phyloP scores from a whole-genome alignment of 92 coral and sea anemone species.

The Actinostola sp. region DNA sequence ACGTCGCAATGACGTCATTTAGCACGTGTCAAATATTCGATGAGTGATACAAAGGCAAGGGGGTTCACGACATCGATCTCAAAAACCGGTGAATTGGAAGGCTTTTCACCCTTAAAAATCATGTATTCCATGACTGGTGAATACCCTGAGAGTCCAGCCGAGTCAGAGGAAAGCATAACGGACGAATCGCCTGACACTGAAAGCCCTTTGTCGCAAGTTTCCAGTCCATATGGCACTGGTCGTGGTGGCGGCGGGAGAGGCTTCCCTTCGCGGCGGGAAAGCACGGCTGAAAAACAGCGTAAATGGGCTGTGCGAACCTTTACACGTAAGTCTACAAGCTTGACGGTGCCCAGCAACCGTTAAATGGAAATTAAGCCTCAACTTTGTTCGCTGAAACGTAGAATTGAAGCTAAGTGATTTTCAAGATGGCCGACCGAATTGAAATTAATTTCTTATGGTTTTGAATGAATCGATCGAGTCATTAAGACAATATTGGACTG shows the following conservation, averaged over 20 bases:
- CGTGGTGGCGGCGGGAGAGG: conserved; percentile 2
- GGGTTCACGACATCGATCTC: too few relatives aligned
- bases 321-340: conserved; percentile 13
- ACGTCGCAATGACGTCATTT: too few relatives aligned
- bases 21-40: too few relatives aligned
- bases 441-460: too few relatives aligned
- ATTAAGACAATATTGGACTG: too few relatives aligned
- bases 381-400: not conserved
- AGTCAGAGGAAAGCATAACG: conserved; percentile 40
- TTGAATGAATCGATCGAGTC: too few relatives aligned
- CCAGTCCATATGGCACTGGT: conserved; percentile 21
- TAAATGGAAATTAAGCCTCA: not conserved
- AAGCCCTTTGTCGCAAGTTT: not conserved
- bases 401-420: too few relatives aligned
- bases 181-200: conserved; percentile 35
- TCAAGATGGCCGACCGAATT: too few relatives aligned
- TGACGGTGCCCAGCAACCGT: not conserved
- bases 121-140: conserved; percentile 29
- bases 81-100: not conserved
- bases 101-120: not conserved
- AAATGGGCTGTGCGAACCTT: conserved; percentile 49
- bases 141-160: conserved; percentile 44
- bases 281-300: conserved; percentile 35
- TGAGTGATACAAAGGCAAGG: too few relatives aligned
- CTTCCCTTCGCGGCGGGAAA: conserved; percentile 26